Conservation (phyloP, 2,888 invertebrate species). For the Brachypterus glaber region DNA sequence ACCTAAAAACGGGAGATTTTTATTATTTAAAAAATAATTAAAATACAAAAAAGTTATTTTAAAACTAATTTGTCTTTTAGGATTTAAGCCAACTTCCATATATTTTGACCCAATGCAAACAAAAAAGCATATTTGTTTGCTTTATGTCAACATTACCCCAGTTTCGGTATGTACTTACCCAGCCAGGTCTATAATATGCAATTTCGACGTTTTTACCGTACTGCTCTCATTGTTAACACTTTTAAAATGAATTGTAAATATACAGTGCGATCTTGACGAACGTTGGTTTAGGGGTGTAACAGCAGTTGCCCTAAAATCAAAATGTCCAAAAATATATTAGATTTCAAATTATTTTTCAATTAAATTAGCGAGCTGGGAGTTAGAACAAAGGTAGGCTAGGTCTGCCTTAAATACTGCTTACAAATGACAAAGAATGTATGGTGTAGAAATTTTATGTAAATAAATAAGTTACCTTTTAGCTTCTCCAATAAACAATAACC, state of each 20-base stretch:
- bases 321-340: no score
- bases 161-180: constrained; percentile 41
- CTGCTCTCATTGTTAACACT: constrained; percentile 35
- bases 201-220: constrained; percentile 38
- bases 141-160: no score
- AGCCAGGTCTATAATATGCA: constrained; percentile 47
- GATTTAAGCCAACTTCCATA: no score
- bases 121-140: no score
- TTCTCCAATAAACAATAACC: constrained; percentile 43
- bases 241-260: constrained; percentile 45
- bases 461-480: constrained; percentile 39
- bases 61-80: no score
- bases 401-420: constrained; percentile 46
- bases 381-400: constrained; percentile 46
- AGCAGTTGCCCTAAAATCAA: constrained; percentile 38
- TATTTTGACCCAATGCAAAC: no score
- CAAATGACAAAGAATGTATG: constrained; percentile 6
- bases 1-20: constrained; percentile 31
- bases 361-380: no score
- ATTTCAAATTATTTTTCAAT: no score
- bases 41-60: no score
- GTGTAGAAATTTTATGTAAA: neutral
- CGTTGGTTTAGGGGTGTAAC: constrained; percentile 47
- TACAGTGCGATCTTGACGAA: constrained; percentile 48
- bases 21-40: constrained; percentile 2